These are phyloP conservation scores for Ectobius pallidus DNA, from an alignment of 2,888 invertebrate species.

Conservation along the genomic window DNA sequence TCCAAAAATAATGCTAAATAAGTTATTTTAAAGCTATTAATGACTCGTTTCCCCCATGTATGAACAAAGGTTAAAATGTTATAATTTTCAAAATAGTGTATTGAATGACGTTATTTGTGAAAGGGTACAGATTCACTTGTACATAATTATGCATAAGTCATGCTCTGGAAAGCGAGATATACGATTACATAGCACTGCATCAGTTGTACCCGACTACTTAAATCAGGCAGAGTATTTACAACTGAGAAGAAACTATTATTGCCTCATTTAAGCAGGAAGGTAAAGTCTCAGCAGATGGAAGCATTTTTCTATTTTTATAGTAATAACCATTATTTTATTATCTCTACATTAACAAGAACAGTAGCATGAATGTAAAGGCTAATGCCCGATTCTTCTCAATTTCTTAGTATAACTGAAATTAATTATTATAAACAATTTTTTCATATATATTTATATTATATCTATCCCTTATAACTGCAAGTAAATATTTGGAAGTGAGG, in stretches of 20 bases:
- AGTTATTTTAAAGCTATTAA: too few species aligned
- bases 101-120: neutral
- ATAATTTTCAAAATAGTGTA: too few species aligned
- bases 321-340: neutral
- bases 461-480: too few species aligned
- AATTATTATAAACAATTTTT: neutral
- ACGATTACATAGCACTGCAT: slow-evolving; percentile 11
- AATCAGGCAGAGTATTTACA: neutral
- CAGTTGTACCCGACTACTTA: neutral
- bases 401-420: neutral
- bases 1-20: too few species aligned
- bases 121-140: slow-evolving; percentile 9
- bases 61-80: too few species aligned
- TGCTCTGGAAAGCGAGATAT: neutral
- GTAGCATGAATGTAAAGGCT: slow-evolving; percentile 6
- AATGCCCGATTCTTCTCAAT: slow-evolving; percentile 4
- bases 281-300: slow-evolving; percentile 3
- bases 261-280: neutral
- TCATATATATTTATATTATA: too few species aligned
- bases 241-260: neutral
- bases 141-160: neutral
- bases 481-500: slow-evolving; percentile 26
- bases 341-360: slow-evolving; percentile 8
- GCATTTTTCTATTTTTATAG: slow-evolving; percentile 22
- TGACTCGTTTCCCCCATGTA: too few species aligned